These are phyloP conservation scores for Dermatophagoides farinae DNA, from an alignment of 1,140 invertebrate species.

Conservation along the genomic window DNA sequence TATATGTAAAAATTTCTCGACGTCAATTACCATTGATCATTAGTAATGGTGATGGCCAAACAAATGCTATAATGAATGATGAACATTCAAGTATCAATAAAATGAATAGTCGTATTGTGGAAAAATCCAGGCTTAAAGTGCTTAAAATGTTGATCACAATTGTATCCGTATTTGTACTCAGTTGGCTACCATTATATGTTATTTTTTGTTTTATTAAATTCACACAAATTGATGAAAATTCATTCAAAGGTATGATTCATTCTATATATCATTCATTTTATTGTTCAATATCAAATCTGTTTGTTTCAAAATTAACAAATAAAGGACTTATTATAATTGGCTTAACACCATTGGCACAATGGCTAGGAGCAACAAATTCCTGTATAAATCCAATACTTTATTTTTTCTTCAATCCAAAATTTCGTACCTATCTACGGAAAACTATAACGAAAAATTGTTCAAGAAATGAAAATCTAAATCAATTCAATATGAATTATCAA, in stretches of 20 bases:
- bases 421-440: constrained; percentile 21
- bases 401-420: constrained; percentile 33
- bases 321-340: constrained; percentile 1
- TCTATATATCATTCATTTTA: not conserved
- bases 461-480: no score
- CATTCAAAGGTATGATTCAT: constrained; percentile 15
- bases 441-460: not conserved
- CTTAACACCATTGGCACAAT: constrained; percentile 30
- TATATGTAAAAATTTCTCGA: constrained; percentile 73
- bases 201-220: constrained; percentile 71
- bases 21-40: constrained; percentile 43
- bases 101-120: constrained; percentile 9
- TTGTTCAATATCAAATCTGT: not conserved
- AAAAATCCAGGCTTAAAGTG: constrained; percentile 44
- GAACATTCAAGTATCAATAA: not conserved
- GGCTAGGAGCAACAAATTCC: constrained; percentile 31
- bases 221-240: constrained; percentile 25
- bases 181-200: constrained; percentile 80
- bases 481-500: no score
- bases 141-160: constrained; percentile 91
- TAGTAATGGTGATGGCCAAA: constrained; percentile 11
- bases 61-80: not conserved
- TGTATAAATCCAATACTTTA: constrained; percentile 34
- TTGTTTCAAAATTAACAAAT: not conserved
- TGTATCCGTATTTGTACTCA: constrained; percentile 76